Base-by-base conservation (phyloP, 1,140 invertebrate genomes). In the Eupeodes corollae region DNA sequence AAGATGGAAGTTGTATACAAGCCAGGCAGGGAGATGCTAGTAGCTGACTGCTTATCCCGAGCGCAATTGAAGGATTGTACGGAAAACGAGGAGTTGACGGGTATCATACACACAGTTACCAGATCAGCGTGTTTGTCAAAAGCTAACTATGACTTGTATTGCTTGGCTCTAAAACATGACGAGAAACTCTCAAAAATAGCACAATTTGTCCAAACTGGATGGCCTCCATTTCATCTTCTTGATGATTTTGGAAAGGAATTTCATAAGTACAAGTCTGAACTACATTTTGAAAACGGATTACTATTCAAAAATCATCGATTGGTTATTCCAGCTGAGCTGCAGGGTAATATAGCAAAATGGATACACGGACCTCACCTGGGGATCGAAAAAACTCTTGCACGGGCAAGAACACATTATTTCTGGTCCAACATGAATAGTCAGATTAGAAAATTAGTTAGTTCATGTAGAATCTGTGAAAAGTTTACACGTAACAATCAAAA, bases 1-100 rank as follows among this genome's bases (percentile, higher is more conserved):
- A 49, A 67, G 38, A 59, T 69, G 42, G 42, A 52, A 6, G 49
- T 70, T 9, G 32, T 45, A 6, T 73, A 70, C 52, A 47, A 44
- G 18, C 54, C 51, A 14, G 59, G 56, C 3, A 53, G 54, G n/a
- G 31, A 48, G 5, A 51, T 56, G 32, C 43, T 52, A 15, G 46
- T 57, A 15, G 60, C 59, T 2, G 55, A 65, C 46, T 49, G 49
- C 32, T 51, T 57, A 31, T 57, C 53, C 16, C 21, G 56, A 26
- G 48, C 49, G 14, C 31, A 46, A 46, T 21, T 46, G 10, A 8
- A 15, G 9, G 16, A 38, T 12, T 9, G n/a, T 18, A n/a, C 34
- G 32, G 50, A 55, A 42, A 45, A 47, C 21, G 39, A 37, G 31
- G 50, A 52, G 42, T 35, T 56, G 34, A 31, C 35, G 21, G 34